These are phyloP conservation scores for Armadillidium nasatum DNA, from an alignment of 1,140 invertebrate species.

Conservation along the genomic window DNA sequence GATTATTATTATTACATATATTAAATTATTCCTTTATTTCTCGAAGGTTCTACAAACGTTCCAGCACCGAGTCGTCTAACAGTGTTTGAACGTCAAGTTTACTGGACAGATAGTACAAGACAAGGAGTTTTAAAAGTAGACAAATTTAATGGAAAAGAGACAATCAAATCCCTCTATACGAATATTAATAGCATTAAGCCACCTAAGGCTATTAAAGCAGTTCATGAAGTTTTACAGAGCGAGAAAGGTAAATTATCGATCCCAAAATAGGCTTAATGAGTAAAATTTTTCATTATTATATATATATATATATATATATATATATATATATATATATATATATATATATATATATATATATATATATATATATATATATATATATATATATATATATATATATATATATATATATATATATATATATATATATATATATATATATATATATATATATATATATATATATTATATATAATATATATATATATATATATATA, in stretches of 20 bases:
- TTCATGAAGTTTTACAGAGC: constrained; percentile 70
- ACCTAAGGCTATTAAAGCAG: constrained; percentile 74
- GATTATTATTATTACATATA: too few relatives aligned
- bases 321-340: too few relatives aligned
- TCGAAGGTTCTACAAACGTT: constrained; percentile 65
- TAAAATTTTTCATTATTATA: background rate
- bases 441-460: too few relatives aligned
- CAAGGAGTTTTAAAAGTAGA: constrained; percentile 88
- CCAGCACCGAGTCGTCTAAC: constrained; percentile 79
- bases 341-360: too few relatives aligned
- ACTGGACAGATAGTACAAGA: constrained; percentile 93
- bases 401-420: too few relatives aligned
- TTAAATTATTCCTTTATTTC: constrained; percentile 12
- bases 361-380: too few relatives aligned
- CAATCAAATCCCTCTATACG: constrained; percentile 73
- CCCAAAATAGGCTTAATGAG: constrained; percentile 1
- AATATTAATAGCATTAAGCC: constrained; percentile 61
- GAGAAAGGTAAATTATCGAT: constrained; percentile 17
- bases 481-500: too few relatives aligned
- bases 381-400: too few relatives aligned
- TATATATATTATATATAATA: too few relatives aligned
- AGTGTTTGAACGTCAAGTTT: constrained; percentile 84
- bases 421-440: too few relatives aligned
- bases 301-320: too few relatives aligned
- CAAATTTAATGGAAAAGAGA: constrained; percentile 71